A percentile compares a stretch with the other conserved stretches of the same genome.
These are phyloP conservation scores for Sebastolobus alascanus DNA, from an alignment of 2,797 vertebrate species.

Conservation along the genomic window DNA sequence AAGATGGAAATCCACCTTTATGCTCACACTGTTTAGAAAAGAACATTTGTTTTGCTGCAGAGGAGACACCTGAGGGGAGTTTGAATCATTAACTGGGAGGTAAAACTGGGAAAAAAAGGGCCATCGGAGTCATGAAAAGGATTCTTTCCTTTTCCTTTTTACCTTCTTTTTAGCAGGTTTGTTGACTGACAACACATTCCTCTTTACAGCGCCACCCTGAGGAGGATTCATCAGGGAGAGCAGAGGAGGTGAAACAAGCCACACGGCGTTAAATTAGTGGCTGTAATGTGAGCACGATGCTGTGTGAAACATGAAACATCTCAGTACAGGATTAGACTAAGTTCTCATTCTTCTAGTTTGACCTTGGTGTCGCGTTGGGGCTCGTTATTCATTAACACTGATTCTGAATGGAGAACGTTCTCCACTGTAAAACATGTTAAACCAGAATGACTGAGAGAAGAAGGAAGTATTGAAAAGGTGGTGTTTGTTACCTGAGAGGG, in stretches of 20 bases:
- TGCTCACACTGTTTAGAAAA: not conserved
- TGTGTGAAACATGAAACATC: not conserved
- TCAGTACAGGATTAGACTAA: not conserved
- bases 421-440: not conserved
- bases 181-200: slow-evolving; percentile 74
- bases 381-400: not conserved
- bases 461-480: not conserved
- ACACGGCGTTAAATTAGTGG: slow-evolving; percentile 20
- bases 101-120: not conserved
- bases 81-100: not conserved
- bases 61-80: not conserved
- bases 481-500: slow-evolving; percentile 91
- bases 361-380: no score
- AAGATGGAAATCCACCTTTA: not conserved
- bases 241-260: slow-evolving; percentile 43
- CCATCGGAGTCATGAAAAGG: not conserved
- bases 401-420: not conserved
- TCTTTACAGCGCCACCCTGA: slow-evolving; percentile 71
- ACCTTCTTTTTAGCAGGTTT: slow-evolving; percentile 79
- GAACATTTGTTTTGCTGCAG: not conserved
- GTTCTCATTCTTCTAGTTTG: not conserved
- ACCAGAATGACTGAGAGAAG: not conserved
- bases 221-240: slow-evolving; percentile 40
- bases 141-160: slow-evolving; percentile 40
- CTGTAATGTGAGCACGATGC: not conserved